Evolutionary conservation across 37 sponge, comb jelly and placozoan species (phyloP).

Genomic region (Dysidea cf. avara): DNA sequence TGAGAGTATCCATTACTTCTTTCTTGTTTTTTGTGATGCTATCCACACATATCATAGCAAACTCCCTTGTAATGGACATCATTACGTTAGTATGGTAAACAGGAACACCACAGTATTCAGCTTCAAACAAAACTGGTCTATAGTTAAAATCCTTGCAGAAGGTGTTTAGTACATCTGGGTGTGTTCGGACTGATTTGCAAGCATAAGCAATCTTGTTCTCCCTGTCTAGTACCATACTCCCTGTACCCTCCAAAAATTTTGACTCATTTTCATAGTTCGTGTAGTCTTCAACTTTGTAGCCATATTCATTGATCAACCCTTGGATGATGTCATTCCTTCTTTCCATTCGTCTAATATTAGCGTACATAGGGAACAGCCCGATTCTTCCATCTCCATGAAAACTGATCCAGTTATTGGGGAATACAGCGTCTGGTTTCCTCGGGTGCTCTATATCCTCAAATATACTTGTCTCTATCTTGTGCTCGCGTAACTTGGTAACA

Average conservation of each 20-base stretch:
- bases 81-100: constrained; percentile 90
- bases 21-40: constrained; percentile 11
- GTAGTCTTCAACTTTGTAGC: constrained; percentile 42
- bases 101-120: constrained; percentile 21
- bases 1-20: constrained; percentile 37
- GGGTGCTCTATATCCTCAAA: constrained; percentile 30
- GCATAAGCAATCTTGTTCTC: constrained; percentile 60
- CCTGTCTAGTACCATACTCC: constrained; percentile 82
- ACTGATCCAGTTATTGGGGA: constrained; percentile 86
- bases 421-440: constrained; percentile 54
- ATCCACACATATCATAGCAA: constrained; percentile 66
- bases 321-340: constrained; percentile 42
- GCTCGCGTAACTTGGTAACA: constrained; percentile 17
- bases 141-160: constrained; percentile 54
- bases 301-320: background rate
- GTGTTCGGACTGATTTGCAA: constrained; percentile 54
- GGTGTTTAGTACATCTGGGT: constrained; percentile 15
- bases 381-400: constrained; percentile 46
- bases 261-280: constrained; percentile 42
- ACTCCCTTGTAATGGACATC: constrained; percentile 37
- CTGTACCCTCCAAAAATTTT: constrained; percentile 77
- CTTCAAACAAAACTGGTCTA: constrained; percentile 45
- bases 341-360: constrained; percentile 37
- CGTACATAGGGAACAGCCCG: constrained; percentile 69
- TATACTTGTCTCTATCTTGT: constrained; percentile 28